Percentiles rank a stretch among this genome's conserved stretches.
Evolutionary conservation across 2,113 vertebrate species (phyloP).

Genomic region (Halcyon malimbica): DNA sequence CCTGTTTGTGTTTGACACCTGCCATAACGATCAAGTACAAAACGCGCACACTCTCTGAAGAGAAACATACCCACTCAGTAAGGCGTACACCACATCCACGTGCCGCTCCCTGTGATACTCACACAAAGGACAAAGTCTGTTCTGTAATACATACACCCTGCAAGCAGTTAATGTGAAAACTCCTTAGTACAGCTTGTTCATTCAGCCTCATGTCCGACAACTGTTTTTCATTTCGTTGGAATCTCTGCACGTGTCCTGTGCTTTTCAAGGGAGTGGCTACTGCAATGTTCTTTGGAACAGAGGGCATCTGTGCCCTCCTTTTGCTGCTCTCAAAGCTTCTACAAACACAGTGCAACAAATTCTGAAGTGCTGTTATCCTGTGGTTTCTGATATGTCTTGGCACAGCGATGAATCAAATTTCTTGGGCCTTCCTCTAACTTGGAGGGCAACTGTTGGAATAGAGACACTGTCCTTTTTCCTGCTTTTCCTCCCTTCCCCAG

Average conservation of each 20-base stretch:
- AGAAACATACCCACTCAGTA: not conserved
- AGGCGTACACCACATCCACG: accelerated
- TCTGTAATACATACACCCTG: not conserved
- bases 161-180: not conserved
- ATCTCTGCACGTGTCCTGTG: not conserved
- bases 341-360: not conserved
- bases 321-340: not conserved
- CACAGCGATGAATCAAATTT: not conserved
- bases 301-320: not conserved
- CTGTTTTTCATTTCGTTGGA: not conserved
- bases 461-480: not conserved
- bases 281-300: not conserved
- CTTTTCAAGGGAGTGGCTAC: not conserved
- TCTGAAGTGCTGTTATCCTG: not conserved
- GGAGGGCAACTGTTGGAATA: not conserved
- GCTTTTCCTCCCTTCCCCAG: not conserved
- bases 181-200: not conserved
- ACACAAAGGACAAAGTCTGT: not conserved
- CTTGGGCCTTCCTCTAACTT: not conserved
- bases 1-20: not conserved
- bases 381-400: not conserved
- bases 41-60: not conserved
- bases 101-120: not conserved
- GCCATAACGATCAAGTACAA: not conserved
- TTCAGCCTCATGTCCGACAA: not conserved